These are phyloP conservation scores for Progne subis DNA, from an alignment of 2,113 vertebrate genomes.

Conservation along the genomic window DNA sequence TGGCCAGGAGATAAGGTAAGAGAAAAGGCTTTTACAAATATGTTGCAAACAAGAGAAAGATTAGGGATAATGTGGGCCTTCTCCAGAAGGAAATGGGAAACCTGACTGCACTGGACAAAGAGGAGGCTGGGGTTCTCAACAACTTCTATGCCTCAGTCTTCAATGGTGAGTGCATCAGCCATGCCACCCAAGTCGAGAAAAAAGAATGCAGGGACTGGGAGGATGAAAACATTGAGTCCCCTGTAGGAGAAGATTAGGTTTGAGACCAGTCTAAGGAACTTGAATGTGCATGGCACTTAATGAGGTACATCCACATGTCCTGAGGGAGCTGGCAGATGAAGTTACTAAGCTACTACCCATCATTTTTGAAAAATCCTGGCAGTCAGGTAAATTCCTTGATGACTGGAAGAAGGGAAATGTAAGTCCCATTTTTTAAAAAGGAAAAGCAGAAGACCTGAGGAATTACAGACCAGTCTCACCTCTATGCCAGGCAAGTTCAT, in stretches of 20 bases:
- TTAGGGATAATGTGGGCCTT: background rate
- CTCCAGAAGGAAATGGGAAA: background rate
- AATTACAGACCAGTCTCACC: background rate
- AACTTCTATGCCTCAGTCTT: background rate
- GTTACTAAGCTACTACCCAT: too few species aligned
- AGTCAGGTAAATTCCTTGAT: background rate
- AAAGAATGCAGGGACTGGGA: background rate
- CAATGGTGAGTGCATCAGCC: background rate
- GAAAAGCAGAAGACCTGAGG: background rate
- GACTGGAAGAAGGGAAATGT: background rate
- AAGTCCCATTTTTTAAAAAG: background rate
- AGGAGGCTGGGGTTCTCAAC: background rate
- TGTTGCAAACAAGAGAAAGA: background rate
- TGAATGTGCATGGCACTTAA: background rate
- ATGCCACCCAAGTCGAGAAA: accelerated
- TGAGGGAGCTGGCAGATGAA: background rate
- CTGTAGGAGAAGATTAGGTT: background rate
- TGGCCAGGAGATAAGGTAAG: background rate
- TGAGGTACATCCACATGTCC: accelerated
- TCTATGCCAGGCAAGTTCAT: background rate
- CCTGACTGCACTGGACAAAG: background rate
- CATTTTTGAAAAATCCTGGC: background rate
- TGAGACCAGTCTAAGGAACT: background rate
- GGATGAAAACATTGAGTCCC: background rate
- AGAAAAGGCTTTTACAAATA: background rate